Conservation (phyloP, 2,888 invertebrate species). For the Arrhopalites spinosus region DNA sequence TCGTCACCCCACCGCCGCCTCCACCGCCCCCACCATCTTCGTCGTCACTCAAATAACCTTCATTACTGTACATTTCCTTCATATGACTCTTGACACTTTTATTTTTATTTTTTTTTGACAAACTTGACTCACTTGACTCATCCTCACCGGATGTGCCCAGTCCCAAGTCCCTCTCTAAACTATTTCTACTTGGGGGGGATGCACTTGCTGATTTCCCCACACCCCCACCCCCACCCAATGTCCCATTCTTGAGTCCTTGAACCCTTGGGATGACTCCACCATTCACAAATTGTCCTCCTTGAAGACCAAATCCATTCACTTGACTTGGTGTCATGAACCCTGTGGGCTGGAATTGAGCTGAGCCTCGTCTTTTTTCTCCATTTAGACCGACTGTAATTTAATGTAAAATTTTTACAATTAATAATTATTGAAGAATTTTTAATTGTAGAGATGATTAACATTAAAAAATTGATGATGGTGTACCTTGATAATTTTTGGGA, state of each 20-base stretch:
- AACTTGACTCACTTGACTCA: conserved; percentile 80
- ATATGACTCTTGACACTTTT: conserved; percentile 60
- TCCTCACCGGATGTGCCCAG: conserved; percentile 79
- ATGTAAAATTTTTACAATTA: background rate
- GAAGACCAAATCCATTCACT: conserved; percentile 25
- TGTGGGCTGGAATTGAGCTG: conserved; percentile 7
- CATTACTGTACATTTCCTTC: conserved; percentile 66
- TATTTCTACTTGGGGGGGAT: conserved; percentile 48
- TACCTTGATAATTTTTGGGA: conserved; percentile 52
- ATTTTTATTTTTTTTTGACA: conserved; percentile 64
- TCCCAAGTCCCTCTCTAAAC: conserved; percentile 71
- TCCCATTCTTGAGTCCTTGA: conserved; percentile 43
- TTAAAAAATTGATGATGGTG: no score
- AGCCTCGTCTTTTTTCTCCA: conserved; percentile 41
- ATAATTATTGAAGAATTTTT: background rate
- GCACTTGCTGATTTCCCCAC: conserved; percentile 40
- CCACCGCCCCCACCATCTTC: conserved; percentile 54
- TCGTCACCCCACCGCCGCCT: conserved; percentile 60
- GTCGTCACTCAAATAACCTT: conserved; percentile 65
- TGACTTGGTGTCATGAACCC: conserved; percentile 4
- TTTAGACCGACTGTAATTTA: conserved; percentile 8
- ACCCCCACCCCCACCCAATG: conserved; percentile 31
- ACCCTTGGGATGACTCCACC: conserved; percentile 52
- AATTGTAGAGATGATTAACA: background rate
- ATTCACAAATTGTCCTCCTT: conserved; percentile 54